These are phyloP conservation scores for Diarsia rubi DNA, from an alignment of 2,888 invertebrate genomes.

Conservation along the genomic window DNA sequence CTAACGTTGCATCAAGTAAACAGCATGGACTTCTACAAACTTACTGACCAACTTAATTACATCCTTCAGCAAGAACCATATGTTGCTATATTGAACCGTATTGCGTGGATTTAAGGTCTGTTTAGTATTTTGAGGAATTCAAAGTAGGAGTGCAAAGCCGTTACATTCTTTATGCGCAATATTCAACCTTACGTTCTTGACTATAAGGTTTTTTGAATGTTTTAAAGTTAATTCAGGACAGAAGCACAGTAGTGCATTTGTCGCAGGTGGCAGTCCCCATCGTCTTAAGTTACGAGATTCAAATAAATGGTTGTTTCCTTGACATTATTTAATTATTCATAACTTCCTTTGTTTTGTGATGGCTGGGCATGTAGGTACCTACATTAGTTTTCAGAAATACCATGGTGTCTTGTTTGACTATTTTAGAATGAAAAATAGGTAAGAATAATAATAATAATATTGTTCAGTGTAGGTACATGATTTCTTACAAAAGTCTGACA, in stretches of 20 bases:
- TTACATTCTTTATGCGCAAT: no score
- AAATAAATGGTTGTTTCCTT: conserved; percentile 73
- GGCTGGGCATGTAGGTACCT: background rate
- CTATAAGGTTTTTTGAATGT: no score
- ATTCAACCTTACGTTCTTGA: no score
- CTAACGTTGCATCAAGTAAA: conserved; percentile 57
- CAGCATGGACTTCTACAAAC: conserved; percentile 50
- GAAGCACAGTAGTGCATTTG: conserved; percentile 74
- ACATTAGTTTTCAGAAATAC: background rate
- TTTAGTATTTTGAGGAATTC: background rate
- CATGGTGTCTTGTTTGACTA: no score
- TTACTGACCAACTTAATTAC: conserved; percentile 39
- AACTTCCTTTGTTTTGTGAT: conserved; percentile 52
- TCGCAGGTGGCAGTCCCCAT: conserved; percentile 79
- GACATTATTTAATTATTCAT: conserved; percentile 80
- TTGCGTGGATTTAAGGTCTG: fast-evolving
- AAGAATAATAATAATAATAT: background rate
- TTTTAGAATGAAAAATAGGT: background rate
- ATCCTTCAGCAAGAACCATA: background rate
- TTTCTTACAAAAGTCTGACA: background rate
- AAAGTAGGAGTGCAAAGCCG: no score
- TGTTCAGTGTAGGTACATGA: background rate
- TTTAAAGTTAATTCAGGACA: background rate
- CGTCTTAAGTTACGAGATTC: conserved; percentile 69
- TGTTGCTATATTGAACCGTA: conserved; percentile 44